Evolutionary conservation across 1,140 invertebrate genomes (phyloP), one percentile per base, ranked within the genome.

Genomic region (Leptinotarsa undecemlineata): DNA sequence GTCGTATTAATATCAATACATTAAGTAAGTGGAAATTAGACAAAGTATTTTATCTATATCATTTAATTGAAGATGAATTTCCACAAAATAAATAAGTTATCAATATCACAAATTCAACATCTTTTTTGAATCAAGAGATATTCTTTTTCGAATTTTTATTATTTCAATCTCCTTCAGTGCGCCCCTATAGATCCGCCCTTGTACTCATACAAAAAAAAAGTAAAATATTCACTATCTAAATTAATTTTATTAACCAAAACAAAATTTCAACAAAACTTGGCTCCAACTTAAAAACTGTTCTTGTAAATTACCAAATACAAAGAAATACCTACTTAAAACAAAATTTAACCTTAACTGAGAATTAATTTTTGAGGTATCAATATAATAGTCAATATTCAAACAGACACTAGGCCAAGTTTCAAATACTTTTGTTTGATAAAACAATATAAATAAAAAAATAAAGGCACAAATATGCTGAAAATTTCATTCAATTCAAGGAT

Each of bases 401-500:
- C n/a, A 23, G 47, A 74, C 74, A 80, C 71, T 81, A 81, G 78
- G 79, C 78, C 79, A 81, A 76, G 75, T 75, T 77, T 67, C 19
- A 47, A 75, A 75, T 74, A 73, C 76, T 76, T 33, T 42, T 42
- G 76, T 73, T 71, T 72, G 76, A 79, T 76, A 77, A 76, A 76
- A 77, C 68, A 62, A 77, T 74, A 77, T 68, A 79, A 71, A 71
- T 76, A 79, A 79, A 79, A 79, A 79, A 79, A 81, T 81, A 79
- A 80, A 78, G 76, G 78, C 75, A 79, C 78, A 77, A 75, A 71
- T 62, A 74, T 80, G 80, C 77, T 80, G 78, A 78, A 79, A 78
- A 80, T 80, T 81, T 73, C 78, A 76, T 79, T 69, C 20, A 47
- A 48, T 57, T 19, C n/a, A 57, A 57, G 15, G 13, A 71, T 26